Evolutionary conservation across 2,888 invertebrate genomes (phyloP), one percentile per base, ranked within the genome.

Genomic region (Cryptus viduatorius): DNA sequence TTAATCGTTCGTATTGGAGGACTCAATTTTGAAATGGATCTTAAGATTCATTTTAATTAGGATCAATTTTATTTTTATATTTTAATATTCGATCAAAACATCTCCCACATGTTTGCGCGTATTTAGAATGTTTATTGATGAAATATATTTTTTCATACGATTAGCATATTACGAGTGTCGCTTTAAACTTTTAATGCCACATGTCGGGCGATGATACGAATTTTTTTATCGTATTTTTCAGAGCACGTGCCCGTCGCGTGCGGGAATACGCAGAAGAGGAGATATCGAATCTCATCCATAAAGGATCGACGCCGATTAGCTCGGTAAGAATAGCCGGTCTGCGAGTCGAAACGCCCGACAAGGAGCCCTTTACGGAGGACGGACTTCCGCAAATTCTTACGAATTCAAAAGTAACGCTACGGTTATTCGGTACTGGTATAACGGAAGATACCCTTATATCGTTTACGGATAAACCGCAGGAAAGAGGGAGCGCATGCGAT

Each of bases 371-470:
- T 14, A 84, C 88, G 8, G 94, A 94, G 0, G 92, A 94, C 76
- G 97, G 97, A 0, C 94, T 97, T 48, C 97, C 97, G 0, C 95
- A 95, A 85, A 95, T 98, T 24, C 91, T 97, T 81, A 96, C 96
- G 16, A 95, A 95, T 71, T 93, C 94, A 0, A 93, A 94, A 2
- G 95, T 96, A 24, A 94, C 94, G 12, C 91, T 98, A 59, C 96
- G 98, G 69, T 90, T 98, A 46, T 98, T 97, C 92, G 98, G 98
- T 0, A 94, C 93, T 8, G 96, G 96, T 1, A 94, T 98, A 81
- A 95, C 95, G 0, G 92, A 95, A 0, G 93, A 95, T 79, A 97
- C 97, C 0, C 94, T 95, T 67, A 95, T 98, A 72, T 95, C 96
- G 0, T 97, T 98, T 91, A 98, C 98, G 0, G 95, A 95, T 79